Percentiles rank a stretch among this genome's conserved stretches.
phyloP scores from a whole-genome alignment of 2,888 invertebrate genomes.

The Automeris io region DNA sequence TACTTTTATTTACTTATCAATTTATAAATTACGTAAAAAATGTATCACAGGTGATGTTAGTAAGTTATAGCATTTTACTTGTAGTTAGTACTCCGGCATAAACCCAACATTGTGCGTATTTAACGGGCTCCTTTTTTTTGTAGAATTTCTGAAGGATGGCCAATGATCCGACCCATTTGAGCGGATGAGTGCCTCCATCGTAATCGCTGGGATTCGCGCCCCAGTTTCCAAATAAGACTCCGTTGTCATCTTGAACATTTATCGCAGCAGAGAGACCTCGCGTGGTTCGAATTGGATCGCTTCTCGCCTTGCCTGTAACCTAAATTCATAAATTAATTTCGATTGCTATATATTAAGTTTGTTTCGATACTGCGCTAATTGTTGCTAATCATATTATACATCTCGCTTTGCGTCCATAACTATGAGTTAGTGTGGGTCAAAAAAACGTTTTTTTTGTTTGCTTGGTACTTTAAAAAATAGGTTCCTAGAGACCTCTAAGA shows the following conservation, averaged over 20 bases:
- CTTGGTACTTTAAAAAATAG: too few species aligned
- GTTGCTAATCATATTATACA: neutral
- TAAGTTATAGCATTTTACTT: too few species aligned
- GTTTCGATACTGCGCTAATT: neutral
- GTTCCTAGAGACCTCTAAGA: too few species aligned
- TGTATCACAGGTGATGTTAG: too few species aligned
- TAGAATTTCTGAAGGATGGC: constrained; percentile 91
- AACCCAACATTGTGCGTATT: constrained; percentile 97
- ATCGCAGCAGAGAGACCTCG: constrained; percentile 92
- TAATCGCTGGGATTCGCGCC: constrained; percentile 89
- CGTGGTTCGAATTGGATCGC: constrained; percentile 86
- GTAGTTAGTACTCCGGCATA: constrained; percentile 94
- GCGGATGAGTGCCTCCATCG: constrained; percentile 89
- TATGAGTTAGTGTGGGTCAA: too few species aligned
- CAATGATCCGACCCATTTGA: constrained; percentile 93
- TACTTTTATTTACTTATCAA: too few species aligned
- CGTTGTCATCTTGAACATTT: constrained; percentile 91
- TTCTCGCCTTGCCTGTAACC: constrained; percentile 79
- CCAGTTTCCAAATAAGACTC: constrained; percentile 93
- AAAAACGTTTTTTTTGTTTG: too few species aligned
- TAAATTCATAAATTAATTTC: constrained; percentile 21
- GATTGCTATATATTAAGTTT: too few species aligned
- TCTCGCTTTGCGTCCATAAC: too few species aligned
- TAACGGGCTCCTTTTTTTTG: constrained; percentile 89
- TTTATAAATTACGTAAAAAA: too few species aligned